Evolutionary conservation across 2,797 vertebrate genomes (phyloP).

Genomic region (Sphenodon punctatus): DNA sequence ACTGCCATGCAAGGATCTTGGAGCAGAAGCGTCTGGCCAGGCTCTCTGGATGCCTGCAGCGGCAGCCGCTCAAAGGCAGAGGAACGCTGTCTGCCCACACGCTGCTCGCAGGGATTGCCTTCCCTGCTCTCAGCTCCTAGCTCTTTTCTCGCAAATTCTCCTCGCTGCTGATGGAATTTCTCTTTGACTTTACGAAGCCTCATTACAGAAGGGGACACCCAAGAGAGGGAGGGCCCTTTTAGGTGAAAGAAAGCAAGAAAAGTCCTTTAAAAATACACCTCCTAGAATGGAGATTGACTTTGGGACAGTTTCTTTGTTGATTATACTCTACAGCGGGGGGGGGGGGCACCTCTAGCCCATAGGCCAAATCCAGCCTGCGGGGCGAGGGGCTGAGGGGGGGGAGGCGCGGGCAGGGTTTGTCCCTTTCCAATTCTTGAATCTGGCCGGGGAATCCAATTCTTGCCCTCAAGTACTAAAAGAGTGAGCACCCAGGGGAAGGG

Average conservation of each 20-base stretch:
- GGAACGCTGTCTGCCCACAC: background rate
- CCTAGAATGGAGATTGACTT: no score
- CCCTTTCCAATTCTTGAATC: no score
- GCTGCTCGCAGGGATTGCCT: background rate
- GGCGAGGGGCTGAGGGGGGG: no score
- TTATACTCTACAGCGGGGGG: no score
- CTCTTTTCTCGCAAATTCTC: background rate
- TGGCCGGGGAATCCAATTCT: no score
- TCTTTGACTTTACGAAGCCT: background rate
- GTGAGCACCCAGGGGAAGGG: no score
- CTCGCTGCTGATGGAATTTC: background rate
- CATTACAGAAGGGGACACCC: background rate
- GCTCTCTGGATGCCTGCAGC: background rate
- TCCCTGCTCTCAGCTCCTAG: background rate
- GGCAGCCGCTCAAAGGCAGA: background rate
- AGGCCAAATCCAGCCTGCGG: no score
- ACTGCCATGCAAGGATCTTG: background rate
- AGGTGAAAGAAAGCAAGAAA: background rate
- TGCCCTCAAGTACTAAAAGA: no score
- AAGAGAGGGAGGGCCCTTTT: accelerated
- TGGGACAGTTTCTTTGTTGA: no score
- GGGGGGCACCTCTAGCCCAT: no score
- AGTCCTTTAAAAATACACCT: constrained; percentile 16
- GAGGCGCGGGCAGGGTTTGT: no score
- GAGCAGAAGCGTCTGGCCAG: background rate